Evolutionary conservation across 2,888 invertebrate genomes (phyloP).

Genomic region (Cosmopolites sordidus): DNA sequence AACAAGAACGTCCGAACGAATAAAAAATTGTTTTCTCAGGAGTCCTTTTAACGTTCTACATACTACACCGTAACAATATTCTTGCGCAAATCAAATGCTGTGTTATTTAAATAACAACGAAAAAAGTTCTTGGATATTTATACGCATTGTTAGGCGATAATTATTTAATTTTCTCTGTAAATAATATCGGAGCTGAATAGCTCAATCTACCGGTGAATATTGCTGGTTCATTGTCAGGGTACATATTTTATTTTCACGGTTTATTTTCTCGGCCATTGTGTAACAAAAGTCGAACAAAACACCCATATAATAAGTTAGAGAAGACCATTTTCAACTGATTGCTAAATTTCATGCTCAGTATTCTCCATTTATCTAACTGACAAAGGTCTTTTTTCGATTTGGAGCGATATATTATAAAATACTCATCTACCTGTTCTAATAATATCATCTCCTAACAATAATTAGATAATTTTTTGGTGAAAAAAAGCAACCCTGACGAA

Average conservation of each 20-base stretch:
- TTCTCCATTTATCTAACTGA: slow-evolving; percentile 44
- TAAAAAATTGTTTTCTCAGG: background rate
- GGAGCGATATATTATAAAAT: slow-evolving; percentile 39
- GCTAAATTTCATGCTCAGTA: slow-evolving; percentile 42
- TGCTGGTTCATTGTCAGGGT: slow-evolving; percentile 11
- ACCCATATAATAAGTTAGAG: slow-evolving; percentile 38
- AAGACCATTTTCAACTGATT: slow-evolving; percentile 41
- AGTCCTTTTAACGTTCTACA: background rate
- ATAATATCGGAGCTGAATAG: slow-evolving; percentile 10
- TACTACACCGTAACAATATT: background rate
- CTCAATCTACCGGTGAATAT: slow-evolving; percentile 17
- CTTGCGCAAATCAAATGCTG: background rate
- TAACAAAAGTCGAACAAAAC: slow-evolving; percentile 36
- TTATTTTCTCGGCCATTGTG: slow-evolving; percentile 9
- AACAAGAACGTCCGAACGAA: too few species aligned
- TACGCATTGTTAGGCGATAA: slow-evolving; percentile 4
- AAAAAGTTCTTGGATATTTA: background rate
- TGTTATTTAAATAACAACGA: background rate
- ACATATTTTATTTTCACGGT: slow-evolving; percentile 3
- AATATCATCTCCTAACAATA: slow-evolving; percentile 20
- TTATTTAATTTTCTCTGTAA: slow-evolving; percentile 16
- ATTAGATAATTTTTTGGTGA: too few species aligned
- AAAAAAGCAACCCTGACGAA: too few species aligned
- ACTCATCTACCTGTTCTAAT: slow-evolving; percentile 38
- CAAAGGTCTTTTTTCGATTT: slow-evolving; percentile 35